Base-by-base conservation (phyloP, 2,888 invertebrate genomes). In the Lingula anatina region DNA sequence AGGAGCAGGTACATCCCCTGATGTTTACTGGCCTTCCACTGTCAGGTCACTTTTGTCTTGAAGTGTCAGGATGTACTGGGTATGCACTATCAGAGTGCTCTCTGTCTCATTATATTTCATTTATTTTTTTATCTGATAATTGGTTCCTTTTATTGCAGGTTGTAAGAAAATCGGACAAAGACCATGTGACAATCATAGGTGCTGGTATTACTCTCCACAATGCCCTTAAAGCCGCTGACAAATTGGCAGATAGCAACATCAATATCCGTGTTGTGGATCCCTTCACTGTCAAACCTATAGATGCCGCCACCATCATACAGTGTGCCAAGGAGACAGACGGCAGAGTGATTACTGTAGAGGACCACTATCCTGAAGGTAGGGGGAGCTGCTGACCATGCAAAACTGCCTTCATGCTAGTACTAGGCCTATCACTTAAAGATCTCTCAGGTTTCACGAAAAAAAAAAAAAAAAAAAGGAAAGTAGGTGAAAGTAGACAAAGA, bases 231-330 rank as follows among this genome's bases (percentile, higher is more conserved):
- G 97, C 97, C 24, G 88, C 92, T 0, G 85, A 85, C 52, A 80
- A 82, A 51, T 82, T 97, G 49, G 82, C 81, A 7, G 84, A 84
- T 18, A 54, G 59, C n/a, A 79, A 78, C 23, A 80, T 94, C 46
- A 80, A 84, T 50, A 85, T 87, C 1, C 84, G 95, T 40, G 86
- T 99, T 23, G 75, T 99, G 73, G 99, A 99, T 81, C 90, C 89
- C 5, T 99, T 96, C 81, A 95, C 96, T 9, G 80, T 97, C 53
- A 97, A 99, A 79, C 99, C 99, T 0, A 80, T 99, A 60, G 99
- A 99, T 79, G 83, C 81, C 47, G 84, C 83, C 1, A 82, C 86
- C 1, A 85, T 99, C 37, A 75, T 87, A 37, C 79, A 81, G 46
- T 85, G 90, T 75, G 95, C 92, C 2, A 81, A 82, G 54, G 86